Conservation (phyloP, 2,888 invertebrate genomes). For the Erannis defoliaria region DNA sequence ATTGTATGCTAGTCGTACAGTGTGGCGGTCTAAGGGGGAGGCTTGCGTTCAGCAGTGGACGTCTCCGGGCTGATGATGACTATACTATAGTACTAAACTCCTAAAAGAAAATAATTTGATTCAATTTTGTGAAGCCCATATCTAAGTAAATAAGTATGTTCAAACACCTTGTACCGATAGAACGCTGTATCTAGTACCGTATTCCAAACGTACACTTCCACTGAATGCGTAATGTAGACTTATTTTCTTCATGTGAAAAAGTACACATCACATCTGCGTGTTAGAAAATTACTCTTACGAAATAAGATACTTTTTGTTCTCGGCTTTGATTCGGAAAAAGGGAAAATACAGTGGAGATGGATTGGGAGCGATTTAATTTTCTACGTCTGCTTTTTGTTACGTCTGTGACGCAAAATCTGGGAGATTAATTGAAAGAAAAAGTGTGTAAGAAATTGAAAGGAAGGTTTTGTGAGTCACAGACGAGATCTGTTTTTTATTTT, state of each 20-base stretch:
- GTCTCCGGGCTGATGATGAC: no score
- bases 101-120: no score
- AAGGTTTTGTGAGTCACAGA: not conserved
- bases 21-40: no score
- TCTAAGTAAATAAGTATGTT: not conserved
- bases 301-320: slow-evolving; percentile 25
- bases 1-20: no score
- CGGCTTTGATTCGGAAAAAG: slow-evolving; percentile 27
- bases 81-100: no score
- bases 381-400: slow-evolving; percentile 41
- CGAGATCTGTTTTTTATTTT: not conserved
- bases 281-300: slow-evolving; percentile 36
- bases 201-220: not conserved
- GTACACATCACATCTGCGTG: slow-evolving; percentile 24
- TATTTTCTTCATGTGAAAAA: slow-evolving; percentile 4
- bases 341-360: slow-evolving; percentile 34
- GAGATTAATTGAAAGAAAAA: slow-evolving; percentile 29
- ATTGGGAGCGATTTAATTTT: slow-evolving; percentile 46
- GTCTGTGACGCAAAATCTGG: slow-evolving; percentile 29
- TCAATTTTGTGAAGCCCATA: not conserved
- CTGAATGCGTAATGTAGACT: slow-evolving; percentile 16
- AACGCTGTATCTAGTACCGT: not conserved
- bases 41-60: no score
- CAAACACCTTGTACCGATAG: not conserved
- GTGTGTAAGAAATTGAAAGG: slow-evolving; percentile 17